These are phyloP conservation scores for Gonocerus acuteangulatus DNA, from an alignment of 2,888 invertebrate genomes.

Conservation along the genomic window DNA sequence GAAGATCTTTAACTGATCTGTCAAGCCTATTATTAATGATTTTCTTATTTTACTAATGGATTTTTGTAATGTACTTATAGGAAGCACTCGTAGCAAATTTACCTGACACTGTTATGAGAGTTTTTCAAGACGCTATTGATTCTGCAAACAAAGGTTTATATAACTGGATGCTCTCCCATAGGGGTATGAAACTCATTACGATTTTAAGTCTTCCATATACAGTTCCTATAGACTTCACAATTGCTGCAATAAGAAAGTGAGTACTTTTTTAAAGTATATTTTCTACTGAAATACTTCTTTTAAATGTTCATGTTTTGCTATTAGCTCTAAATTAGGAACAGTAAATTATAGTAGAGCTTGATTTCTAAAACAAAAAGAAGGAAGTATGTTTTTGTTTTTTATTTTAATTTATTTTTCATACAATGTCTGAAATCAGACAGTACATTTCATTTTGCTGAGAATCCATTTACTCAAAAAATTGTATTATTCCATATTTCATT, in stretches of 20 bases:
- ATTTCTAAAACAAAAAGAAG: neutral
- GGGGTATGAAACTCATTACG: slow-evolving; percentile 71
- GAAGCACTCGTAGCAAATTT: slow-evolving; percentile 80
- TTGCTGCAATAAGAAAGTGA: slow-evolving; percentile 79
- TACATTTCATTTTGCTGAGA: no score
- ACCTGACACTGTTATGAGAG: slow-evolving; percentile 80
- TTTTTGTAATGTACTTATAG: no score
- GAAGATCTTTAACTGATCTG: no score
- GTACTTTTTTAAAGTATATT: slow-evolving; percentile 25
- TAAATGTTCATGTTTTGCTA: neutral
- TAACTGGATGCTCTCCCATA: slow-evolving; percentile 82
- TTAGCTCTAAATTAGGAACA: neutral
- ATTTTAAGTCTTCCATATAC: slow-evolving; percentile 77
- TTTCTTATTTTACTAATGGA: no score
- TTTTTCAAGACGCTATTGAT: slow-evolving; percentile 89
- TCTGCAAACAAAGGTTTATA: slow-evolving; percentile 83
- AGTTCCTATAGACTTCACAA: slow-evolving; percentile 78
- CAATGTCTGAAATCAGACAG: no score
- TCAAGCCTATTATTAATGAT: no score
- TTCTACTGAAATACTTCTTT: neutral
- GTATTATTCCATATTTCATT: neutral
- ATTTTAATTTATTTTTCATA: no score
- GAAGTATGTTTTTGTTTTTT: neutral
- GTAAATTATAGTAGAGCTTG: neutral
- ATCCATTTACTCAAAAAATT: no score